Conservation (phyloP, 1,140 invertebrate genomes). For the Drosophila pruinosa region DNA sequence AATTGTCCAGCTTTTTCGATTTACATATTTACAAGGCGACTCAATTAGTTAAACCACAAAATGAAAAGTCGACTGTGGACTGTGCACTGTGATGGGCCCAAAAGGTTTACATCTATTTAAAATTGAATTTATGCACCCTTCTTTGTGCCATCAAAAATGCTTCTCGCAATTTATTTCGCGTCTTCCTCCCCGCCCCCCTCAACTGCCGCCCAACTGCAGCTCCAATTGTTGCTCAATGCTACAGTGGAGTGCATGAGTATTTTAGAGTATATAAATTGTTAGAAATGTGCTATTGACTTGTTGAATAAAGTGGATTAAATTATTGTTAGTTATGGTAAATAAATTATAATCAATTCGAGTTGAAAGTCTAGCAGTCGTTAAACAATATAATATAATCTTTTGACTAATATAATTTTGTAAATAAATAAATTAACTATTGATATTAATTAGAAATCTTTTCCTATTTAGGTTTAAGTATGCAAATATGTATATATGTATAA, state of each 20-base stretch:
- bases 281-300: no score
- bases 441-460: no score
- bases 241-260: not conserved
- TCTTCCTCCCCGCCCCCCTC: not conserved
- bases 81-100: not conserved
- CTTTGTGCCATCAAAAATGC: slow-evolving; percentile 28
- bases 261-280: not conserved
- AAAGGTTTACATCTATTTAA: slow-evolving; percentile 75
- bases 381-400: no score
- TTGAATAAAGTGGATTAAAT: not conserved
- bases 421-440: no score
- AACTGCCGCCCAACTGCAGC: not conserved
- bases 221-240: slow-evolving; percentile 1
- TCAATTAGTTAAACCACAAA: slow-evolving; percentile 82
- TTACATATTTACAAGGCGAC: slow-evolving; percentile 79
- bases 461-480: no score
- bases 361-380: no score
- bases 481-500: no score
- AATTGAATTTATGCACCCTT: slow-evolving; percentile 82
- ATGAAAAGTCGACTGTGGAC: slow-evolving; percentile 46
- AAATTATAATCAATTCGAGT: no score
- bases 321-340: no score
- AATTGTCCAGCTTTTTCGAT: slow-evolving; percentile 25
- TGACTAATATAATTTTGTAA: no score
- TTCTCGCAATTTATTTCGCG: slow-evolving; percentile 48